Evolutionary conservation across 2,113 vertebrate species (phyloP), one percentile per base, ranked within the genome.

Genomic region (Danionella cerebrum): DNA sequence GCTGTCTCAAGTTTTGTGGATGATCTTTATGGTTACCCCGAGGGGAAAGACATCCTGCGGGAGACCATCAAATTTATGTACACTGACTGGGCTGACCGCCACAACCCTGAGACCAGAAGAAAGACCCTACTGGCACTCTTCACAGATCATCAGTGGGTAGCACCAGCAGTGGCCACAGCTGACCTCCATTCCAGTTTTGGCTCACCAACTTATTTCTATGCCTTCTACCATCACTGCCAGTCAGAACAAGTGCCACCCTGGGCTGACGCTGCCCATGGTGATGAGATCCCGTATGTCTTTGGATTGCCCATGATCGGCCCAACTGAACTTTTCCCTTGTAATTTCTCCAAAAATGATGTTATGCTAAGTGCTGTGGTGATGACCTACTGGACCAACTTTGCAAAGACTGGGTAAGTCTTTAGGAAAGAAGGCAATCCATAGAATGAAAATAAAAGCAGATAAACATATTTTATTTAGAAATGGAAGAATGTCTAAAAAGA

Each of bases 31-130:
- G 96, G 96, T 38, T 99, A 99, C 73, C 96, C 96, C 0, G 96
- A 98, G 85, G 96, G 96, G 55, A 99, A 99, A 84, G 95, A 99
- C 71, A 94, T 98, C 66, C 80, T 98, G 74, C 84, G 96, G 71
- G 96, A 99, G 89, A 99, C 96, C 0, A 99, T 99, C 76, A 98
- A 98, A 84, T 98, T 98, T 66, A 98, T 98, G 96, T 98, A 98
- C 80, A 98, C 96, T 0, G 96, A 98, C 86, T 98, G 96, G 96
- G 95, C 96, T 11, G 96, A 98, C 79, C 77, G 95, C 36, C 94
- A 98, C 82, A 98, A 98, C 72, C 93, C 95, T 0, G 95, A 98
- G 84, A 98, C 95, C 3, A 88, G 96, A 66, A 89, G 96, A 67
- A 98, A 98, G 84, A 98, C 95, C 0, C 79, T 98, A 67, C 74